Evolutionary conservation across 2,113 vertebrate genomes (phyloP).

Genomic region (Oplegnathus fasciatus): DNA sequence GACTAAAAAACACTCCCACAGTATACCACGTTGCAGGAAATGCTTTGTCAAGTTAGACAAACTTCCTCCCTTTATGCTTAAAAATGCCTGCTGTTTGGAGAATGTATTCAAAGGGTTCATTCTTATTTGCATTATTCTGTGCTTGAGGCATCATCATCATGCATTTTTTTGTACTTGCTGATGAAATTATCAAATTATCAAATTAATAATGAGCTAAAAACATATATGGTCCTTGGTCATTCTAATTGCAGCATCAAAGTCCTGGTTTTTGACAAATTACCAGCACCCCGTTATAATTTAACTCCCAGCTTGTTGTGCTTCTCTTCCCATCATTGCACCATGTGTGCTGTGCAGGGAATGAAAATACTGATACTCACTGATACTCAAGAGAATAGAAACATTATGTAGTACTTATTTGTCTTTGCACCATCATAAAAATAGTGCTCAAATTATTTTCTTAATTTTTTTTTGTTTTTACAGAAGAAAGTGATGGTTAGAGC

Average conservation of each 20-base stretch:
- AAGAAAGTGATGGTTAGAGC: constrained; percentile 43
- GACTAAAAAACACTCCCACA: neutral
- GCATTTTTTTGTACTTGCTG: constrained; percentile 1
- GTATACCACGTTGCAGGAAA: neutral
- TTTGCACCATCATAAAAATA: neutral
- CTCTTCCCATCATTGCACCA: constrained; percentile 1
- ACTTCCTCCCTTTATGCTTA: neutral
- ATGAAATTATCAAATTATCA: neutral
- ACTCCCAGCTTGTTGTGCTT: neutral
- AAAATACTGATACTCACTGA: constrained; percentile 9
- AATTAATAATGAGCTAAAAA: neutral
- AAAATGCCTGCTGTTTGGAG: neutral
- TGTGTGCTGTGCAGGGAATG: constrained; percentile 18
- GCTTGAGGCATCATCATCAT: neutral
- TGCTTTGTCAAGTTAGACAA: constrained; percentile 2
- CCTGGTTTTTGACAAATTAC: constrained; percentile 1
- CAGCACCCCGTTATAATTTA: constrained; percentile 20
- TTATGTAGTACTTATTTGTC: neutral
- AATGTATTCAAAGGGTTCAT: neutral
- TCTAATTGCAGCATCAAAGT: constrained; percentile 6
- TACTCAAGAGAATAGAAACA: constrained; percentile 23
- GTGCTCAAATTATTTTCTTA: constrained; percentile 51
- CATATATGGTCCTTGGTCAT: neutral
- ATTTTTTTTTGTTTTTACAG: constrained; percentile 33
- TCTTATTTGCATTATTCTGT: constrained; percentile 4